Percentiles rank a stretch among this genome's conserved stretches.
Evolutionary conservation across 1,140 invertebrate genomes (phyloP).

Genomic region (Melipona quadrifasciata): DNA sequence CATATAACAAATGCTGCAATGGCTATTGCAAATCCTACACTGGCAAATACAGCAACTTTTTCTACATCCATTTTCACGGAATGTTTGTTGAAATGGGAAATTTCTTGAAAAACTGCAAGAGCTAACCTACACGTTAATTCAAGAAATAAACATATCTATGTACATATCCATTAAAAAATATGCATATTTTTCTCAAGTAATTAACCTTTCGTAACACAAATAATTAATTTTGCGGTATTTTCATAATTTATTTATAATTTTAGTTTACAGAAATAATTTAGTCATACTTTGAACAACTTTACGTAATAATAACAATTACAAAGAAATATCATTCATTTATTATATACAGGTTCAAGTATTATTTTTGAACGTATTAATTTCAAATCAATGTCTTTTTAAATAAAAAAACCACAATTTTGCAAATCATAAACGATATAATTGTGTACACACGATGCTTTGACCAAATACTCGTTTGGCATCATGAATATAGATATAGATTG

Average conservation of each 20-base stretch:
- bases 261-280: neutral
- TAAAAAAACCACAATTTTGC: neutral
- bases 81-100: neutral
- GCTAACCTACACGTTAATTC: conserved; percentile 21
- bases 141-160: neutral
- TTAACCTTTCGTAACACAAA: neutral
- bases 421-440: conserved; percentile 9
- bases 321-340: neutral
- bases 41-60: conserved; percentile 86
- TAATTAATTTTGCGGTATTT: neutral
- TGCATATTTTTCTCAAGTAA: neutral
- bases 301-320: neutral
- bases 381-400: neutral
- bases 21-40: conserved; percentile 88
- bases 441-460: neutral
- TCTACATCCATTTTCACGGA: conserved; percentile 84
- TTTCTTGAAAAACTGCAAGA: conserved; percentile 5
- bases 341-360: neutral
- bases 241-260: neutral
- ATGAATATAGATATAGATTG: conserved; percentile 21
- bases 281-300: neutral
- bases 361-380: neutral
- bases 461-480: conserved; percentile 10
- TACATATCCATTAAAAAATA: neutral
- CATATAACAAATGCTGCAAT: conserved; percentile 90